Percentiles rank a stretch among this genome's conserved stretches.
These are phyloP conservation scores for Leptopilina drosophilae DNA, from an alignment of 2,888 invertebrate species.

Conservation along the genomic window DNA sequence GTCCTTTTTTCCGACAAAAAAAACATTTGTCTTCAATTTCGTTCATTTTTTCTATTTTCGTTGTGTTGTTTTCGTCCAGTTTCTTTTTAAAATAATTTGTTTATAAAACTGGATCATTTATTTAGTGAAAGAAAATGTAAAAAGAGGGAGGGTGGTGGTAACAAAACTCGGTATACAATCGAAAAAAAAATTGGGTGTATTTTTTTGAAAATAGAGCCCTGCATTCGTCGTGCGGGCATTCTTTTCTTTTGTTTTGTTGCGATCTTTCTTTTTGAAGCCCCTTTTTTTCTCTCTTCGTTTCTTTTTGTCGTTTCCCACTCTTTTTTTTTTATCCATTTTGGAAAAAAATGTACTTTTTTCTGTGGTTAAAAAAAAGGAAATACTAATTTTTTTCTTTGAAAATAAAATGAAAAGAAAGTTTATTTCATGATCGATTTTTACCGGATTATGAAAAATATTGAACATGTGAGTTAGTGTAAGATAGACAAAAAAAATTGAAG, in stretches of 20 bases:
- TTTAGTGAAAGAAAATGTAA: neutral
- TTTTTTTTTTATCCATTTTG: neutral
- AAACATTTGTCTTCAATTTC: no score
- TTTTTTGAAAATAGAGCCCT: constrained; percentile 60
- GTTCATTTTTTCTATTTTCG: no score
- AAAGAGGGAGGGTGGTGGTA: no score
- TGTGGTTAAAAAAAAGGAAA: neutral
- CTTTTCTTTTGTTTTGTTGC: no score
- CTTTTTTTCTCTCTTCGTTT: neutral
- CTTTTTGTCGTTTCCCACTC: no score
- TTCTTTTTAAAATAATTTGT: neutral
- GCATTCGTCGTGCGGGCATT: constrained; percentile 60
- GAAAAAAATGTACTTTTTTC: no score
- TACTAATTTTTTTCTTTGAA: constrained; percentile 47
- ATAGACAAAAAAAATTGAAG: constrained; percentile 60
- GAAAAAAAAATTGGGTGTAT: constrained; percentile 60
- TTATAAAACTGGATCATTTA: neutral
- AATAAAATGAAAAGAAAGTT: constrained; percentile 54
- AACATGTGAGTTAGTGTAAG: constrained; percentile 60
- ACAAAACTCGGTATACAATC: constrained; percentile 61
- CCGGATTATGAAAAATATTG: constrained; percentile 55
- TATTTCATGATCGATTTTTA: constrained; percentile 57
- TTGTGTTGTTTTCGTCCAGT: neutral
- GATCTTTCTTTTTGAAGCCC: no score
- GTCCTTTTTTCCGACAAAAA: neutral